Evolutionary conservation across 2,113 vertebrate genomes (phyloP).

Genomic region (Petaurus breviceps): DNA sequence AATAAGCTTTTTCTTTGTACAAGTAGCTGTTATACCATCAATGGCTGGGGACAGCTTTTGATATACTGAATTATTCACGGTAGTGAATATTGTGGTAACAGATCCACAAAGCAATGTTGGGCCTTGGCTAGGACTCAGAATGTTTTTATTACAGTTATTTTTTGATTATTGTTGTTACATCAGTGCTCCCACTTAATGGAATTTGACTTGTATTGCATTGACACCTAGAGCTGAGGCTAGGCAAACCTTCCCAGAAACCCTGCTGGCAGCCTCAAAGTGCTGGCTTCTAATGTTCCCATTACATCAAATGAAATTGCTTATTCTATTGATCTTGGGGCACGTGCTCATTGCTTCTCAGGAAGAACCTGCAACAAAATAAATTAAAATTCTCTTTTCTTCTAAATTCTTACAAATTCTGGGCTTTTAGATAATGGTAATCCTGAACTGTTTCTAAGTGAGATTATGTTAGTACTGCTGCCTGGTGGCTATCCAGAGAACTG

Average conservation of each 20-base stretch:
- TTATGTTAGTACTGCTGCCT: neutral
- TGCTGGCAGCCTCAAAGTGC: too few relatives aligned
- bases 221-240: neutral
- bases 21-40: neutral
- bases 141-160: neutral
- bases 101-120: neutral
- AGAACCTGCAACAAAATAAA: neutral
- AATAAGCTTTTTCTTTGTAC: neutral
- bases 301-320: neutral
- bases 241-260: neutral
- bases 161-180: neutral
- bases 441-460: neutral
- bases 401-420: neutral
- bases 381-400: neutral
- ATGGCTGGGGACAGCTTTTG: neutral
- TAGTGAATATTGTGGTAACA: neutral
- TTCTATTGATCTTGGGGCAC: neutral
- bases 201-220: neutral
- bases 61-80: rapidly evolving
- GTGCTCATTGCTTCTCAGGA: rapidly evolving
- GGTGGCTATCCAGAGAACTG: slow-evolving; percentile 1
- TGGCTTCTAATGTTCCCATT: neutral
- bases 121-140: neutral
- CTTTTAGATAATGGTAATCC: neutral
- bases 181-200: neutral